Base-by-base conservation (phyloP, 2,797 vertebrate genomes). In the Microhierax caerulescens region DNA sequence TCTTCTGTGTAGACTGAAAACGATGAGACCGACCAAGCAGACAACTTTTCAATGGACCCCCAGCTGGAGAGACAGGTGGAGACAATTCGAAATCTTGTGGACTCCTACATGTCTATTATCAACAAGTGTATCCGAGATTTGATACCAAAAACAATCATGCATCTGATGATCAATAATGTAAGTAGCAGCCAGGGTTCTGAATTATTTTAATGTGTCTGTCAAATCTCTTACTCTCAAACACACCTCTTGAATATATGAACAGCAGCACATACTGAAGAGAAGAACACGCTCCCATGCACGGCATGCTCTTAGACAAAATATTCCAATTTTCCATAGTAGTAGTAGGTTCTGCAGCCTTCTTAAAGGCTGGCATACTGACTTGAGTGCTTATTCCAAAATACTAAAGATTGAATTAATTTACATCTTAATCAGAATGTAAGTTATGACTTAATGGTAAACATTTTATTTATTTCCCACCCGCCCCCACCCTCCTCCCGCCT, bases 41-140 rank as follows among this genome's bases (percentile, higher is more conserved):
- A 99, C 88, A 98, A 98, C 97, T 99, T 99, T 95, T 98, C 99
- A 92, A 98, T 98, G 97, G 99, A 99, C 91, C 99, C 99, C 21
- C 99, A 99, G 61, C 79, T 99, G 95, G 99, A 99, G 97, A 98
- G 99, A 72, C 99, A 99, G 97, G 99, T 99, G 98, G 99, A 99
- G 97, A 99, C 99, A 67, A 99, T 99, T 80, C 98, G 98, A 54
- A 99, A 98, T 95, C 98, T 99, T 36, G 99, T 99, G 43, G 99
- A 99, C 90, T 99, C 99, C 67, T 99, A 99, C 98, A 99, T 99
- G 99, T 98, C 97, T 74, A 99, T 99, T 76, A 99, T 99, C 97
- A 98, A 99, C 97, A 99, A 99, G 96, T 98, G 98, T 54, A 98
- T 99, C 90, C 95, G 98, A 82, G 98, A 98, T 73, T 97, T 98